These are phyloP conservation scores for Rhea pennata DNA, from an alignment of 2,113 vertebrate genomes.

Conservation along the genomic window DNA sequence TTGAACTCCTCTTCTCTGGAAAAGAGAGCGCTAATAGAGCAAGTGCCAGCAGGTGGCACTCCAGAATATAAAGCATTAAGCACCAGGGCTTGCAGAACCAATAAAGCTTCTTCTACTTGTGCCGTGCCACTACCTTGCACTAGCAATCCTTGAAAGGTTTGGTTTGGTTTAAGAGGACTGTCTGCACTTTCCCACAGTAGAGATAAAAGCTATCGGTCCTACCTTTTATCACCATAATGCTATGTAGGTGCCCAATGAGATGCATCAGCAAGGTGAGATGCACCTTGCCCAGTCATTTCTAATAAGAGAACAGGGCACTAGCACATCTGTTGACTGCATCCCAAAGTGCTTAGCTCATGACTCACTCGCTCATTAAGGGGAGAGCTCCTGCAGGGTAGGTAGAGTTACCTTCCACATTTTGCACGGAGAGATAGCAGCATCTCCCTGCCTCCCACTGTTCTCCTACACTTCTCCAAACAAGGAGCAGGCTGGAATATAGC, in stretches of 20 bases:
- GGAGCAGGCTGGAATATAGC: not conserved
- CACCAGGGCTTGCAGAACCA: not conserved
- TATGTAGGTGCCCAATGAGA: not conserved
- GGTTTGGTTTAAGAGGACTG: not conserved
- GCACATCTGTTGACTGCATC: not conserved
- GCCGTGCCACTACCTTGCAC: not conserved
- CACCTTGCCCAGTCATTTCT: rapidly evolving
- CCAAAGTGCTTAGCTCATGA: not conserved
- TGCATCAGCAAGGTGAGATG: not conserved
- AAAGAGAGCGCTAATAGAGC: rapidly evolving
- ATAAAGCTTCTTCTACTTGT: not conserved
- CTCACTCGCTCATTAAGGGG: rapidly evolving
- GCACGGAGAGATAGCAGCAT: not conserved
- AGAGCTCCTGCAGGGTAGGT: not conserved
- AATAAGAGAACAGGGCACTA: not conserved
- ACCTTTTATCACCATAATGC: not conserved
- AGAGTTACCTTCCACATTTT: not conserved
- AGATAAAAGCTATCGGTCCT: not conserved
- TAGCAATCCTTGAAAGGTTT: not conserved
- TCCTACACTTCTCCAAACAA: not conserved
- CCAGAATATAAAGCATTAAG: not conserved
- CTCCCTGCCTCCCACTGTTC: not conserved
- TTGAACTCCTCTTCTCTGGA: not conserved
- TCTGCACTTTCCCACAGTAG: not conserved
- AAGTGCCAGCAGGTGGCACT: conserved; percentile 51